Base-by-base conservation (phyloP, 1,140 invertebrate species). In the Apolygus lucorum region DNA sequence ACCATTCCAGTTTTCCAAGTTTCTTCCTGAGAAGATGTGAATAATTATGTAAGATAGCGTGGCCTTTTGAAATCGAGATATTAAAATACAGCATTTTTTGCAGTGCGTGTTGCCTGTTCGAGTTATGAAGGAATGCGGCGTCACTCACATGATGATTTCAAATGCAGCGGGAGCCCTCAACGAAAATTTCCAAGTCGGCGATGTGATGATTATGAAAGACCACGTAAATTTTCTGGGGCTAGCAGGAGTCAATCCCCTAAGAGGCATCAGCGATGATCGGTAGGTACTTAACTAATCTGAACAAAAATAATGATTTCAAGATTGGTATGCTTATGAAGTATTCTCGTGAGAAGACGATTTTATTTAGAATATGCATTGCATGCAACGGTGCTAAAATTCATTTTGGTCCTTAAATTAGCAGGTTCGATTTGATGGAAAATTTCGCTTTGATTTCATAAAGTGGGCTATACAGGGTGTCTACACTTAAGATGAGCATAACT, bases 151-250 rank as follows among this genome's bases (percentile, higher is more conserved):
- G 62, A 88, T 98, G 69, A 88, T 92, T 1, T 97, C 95, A 0
- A 98, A 98, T 79, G 96, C 96, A 1, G 94, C 95, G 1, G 96
- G 96, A 11, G 95, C 93, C 66, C 80, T 98, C 11, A 97, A 97
- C 79, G 83, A 86, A 0, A 82, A 83, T 4, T 98, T 86, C 78
- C 88, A 89, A 74, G 89, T 93, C n/a, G 96, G 96, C 2, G 96
- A 99, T 78, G 87, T 98, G 25, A 97, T 98, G 95, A 82, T 98
- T 24, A 90, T 99, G 68, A 95, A 92, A 75, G 96, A 99, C 81
- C 96, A 99, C 77, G 89, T 99, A 68, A 96, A 96, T 77, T 84
- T 97, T 79, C 90, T 93, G 84, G 91, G 91, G 28, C 94, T 98
- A 75, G 89, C 90, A 22, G 95, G 95, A 1, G 92, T 95, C 76